Percentiles rank a stretch among this genome's conserved stretches.
These are phyloP conservation scores for Halictus ligatus DNA, from an alignment of 2,888 invertebrate species.

Conservation along the genomic window DNA sequence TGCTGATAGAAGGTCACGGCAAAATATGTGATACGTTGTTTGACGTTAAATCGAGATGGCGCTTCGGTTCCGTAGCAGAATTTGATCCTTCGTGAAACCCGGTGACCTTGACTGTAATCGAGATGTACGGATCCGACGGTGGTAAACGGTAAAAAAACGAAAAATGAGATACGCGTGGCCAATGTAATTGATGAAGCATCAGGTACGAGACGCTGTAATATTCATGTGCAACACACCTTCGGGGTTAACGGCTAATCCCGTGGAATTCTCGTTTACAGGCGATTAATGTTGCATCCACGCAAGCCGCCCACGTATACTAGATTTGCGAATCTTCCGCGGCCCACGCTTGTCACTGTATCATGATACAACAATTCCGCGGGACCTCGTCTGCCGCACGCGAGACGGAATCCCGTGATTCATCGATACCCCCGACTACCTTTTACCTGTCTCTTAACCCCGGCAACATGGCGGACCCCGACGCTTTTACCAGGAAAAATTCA, in stretches of 20 bases:
- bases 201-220: background rate
- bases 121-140: background rate
- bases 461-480: background rate
- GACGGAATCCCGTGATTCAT: conserved; percentile 61
- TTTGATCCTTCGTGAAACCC: background rate
- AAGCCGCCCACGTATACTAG: conserved; percentile 51
- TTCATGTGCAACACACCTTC: conserved; percentile 12
- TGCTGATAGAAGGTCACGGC: too few relatives aligned
- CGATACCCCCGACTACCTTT: conserved; percentile 31
- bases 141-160: background rate
- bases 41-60: background rate
- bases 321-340: conserved; percentile 55
- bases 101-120: background rate
- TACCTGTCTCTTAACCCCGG: conserved; percentile 25
- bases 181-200: background rate
- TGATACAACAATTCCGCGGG: conserved; percentile 50
- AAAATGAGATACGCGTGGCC: background rate
- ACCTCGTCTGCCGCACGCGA: conserved; percentile 46
- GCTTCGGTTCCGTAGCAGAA: background rate
- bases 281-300: conserved; percentile 67
- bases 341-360: conserved; percentile 54
- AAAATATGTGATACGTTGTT: too few relatives aligned
- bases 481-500: background rate
- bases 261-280: conserved; percentile 59
- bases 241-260: conserved; percentile 37